Conservation (phyloP, 2,113 vertebrate species). For the Zonotrichia leucophrys region DNA sequence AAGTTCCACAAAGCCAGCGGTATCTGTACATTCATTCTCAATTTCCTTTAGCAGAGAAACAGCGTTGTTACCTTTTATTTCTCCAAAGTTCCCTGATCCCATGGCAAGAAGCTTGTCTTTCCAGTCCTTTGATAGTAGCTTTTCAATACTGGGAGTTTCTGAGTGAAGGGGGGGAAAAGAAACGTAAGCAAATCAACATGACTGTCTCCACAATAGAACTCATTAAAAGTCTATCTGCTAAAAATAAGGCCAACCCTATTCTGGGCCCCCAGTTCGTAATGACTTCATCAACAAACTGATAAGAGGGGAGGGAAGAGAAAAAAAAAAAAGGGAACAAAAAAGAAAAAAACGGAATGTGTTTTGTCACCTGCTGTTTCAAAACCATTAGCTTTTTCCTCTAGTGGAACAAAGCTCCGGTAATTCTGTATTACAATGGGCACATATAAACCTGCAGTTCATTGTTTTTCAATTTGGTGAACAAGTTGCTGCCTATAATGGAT, state of each 20-base stretch:
- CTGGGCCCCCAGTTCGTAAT: conserved; percentile 83
- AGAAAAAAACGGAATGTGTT: conserved; percentile 67
- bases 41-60: conserved; percentile 28
- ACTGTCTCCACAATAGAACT: conserved; percentile 88
- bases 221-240: conserved; percentile 95
- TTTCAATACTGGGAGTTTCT: conserved; percentile 99
- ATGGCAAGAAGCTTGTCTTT: conserved; percentile 99
- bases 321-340: neutral
- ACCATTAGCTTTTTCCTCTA: conserved; percentile 94
- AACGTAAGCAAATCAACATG: conserved; percentile 81
- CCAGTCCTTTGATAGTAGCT: conserved; percentile 99
- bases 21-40: neutral
- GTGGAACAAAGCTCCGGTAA: conserved; percentile 91
- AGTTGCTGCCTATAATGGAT: conserved; percentile 79
- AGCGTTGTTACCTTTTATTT: conserved; percentile 93
- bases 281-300: conserved; percentile 93
- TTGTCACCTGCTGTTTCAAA: conserved; percentile 98
- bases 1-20: neutral
- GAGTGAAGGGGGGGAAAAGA: conserved; percentile 73
- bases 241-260: conserved; percentile 85
- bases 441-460: conserved; percentile 84
- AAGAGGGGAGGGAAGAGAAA: conserved; percentile 58
- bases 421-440: conserved; percentile 92
- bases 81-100: conserved; percentile 98
- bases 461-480: conserved; percentile 86